phyloP scores from a whole-genome alignment of 2,113 vertebrate genomes.

The Otis tarda region DNA sequence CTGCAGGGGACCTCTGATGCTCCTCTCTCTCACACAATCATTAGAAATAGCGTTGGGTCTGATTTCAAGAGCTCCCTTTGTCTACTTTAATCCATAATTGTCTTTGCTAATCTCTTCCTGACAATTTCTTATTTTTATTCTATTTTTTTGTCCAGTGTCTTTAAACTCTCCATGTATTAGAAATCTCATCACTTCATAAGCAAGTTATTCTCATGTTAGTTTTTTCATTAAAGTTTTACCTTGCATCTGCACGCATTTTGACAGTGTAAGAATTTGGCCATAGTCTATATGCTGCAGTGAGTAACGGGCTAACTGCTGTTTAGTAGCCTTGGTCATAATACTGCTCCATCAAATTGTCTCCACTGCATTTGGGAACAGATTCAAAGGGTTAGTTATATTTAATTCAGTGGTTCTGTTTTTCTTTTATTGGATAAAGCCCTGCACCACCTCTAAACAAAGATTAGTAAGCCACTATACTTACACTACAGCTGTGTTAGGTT shows the following conservation, averaged over 20 bases:
- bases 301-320: neutral
- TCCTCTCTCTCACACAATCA: neutral
- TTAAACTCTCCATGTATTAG: neutral
- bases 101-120: neutral
- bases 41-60: neutral
- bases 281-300: neutral
- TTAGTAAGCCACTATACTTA: neutral
- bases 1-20: neutral
- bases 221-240: neutral
- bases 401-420: neutral
- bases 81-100: neutral
- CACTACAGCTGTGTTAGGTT: neutral
- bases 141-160: neutral
- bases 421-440: neutral
- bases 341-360: neutral
- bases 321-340: neutral
- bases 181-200: neutral
- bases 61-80: neutral
- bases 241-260: neutral
- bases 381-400: neutral
- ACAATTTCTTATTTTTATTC: neutral
- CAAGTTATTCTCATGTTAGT: neutral
- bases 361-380: neutral
- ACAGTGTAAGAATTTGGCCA: neutral
- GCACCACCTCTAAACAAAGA: neutral